phyloP scores from a whole-genome alignment of 2,113 vertebrate genomes.

The Sapayoa aenigma region DNA sequence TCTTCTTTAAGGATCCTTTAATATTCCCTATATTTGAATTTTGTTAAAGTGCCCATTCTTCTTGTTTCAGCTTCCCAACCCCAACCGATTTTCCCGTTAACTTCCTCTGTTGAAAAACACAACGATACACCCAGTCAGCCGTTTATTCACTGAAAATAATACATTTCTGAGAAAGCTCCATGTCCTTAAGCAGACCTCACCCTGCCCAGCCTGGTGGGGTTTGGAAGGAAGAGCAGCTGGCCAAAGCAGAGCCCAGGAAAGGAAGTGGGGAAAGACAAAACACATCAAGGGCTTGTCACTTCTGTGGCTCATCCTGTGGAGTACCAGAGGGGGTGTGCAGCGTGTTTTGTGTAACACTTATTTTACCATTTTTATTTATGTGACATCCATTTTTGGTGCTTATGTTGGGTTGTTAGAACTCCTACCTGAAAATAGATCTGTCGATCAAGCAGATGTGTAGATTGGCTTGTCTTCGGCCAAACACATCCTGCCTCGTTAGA shows the following conservation, averaged over 20 bases:
- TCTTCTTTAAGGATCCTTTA: neutral
- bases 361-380: too few relatives aligned
- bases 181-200: neutral
- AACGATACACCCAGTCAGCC: neutral
- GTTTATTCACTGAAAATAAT: neutral
- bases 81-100: neutral
- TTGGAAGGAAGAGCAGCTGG: neutral
- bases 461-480: neutral
- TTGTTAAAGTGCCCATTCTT: neutral
- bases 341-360: accelerated
- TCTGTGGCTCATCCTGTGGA: neutral
- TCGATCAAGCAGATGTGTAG: neutral
- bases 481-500: neutral
- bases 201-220: accelerated
- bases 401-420: neutral
- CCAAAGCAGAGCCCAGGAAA: neutral
- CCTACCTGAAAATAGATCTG: neutral
- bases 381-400: neutral
- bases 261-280: neutral
- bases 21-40: neutral
- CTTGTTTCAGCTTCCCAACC: neutral
- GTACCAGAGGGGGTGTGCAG: neutral
- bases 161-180: neutral
- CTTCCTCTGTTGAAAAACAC: neutral
- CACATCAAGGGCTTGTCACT: neutral